Evolutionary conservation across 2,888 invertebrate species (phyloP).

Genomic region (Erebia palarica): DNA sequence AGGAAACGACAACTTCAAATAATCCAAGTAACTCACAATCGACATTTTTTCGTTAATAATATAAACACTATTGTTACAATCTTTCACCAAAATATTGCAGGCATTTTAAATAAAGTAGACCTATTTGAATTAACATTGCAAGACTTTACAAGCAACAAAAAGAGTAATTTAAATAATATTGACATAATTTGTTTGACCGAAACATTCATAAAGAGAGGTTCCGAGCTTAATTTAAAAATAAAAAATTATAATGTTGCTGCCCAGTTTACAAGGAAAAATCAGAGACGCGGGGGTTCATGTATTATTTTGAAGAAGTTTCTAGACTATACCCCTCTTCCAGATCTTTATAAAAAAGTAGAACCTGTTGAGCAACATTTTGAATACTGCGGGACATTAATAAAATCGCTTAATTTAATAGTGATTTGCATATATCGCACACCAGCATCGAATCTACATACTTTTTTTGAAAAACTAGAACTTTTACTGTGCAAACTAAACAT

Average conservation of each 20-base stretch:
- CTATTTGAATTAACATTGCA: not conserved
- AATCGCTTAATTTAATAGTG: too few relatives aligned
- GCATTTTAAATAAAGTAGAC: constrained; percentile 1
- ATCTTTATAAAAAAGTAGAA: too few relatives aligned
- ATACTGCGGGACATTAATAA: too few relatives aligned
- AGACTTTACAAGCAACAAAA: not conserved
- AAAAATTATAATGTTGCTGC: not conserved
- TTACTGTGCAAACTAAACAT: too few relatives aligned
- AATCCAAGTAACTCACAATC: not conserved
- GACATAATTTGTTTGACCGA: constrained; percentile 1
- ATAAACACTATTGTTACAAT: not conserved
- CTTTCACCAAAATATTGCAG: constrained; percentile 1
- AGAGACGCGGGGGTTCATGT: not conserved
- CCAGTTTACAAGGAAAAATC: not conserved
- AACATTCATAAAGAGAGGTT: not conserved
- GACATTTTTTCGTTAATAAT: not conserved
- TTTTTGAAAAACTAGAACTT: too few relatives aligned
- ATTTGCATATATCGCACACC: too few relatives aligned
- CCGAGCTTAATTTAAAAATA: not conserved
- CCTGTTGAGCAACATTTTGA: too few relatives aligned
- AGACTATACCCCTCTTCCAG: not conserved
- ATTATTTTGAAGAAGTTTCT: not conserved
- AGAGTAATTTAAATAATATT: not conserved
- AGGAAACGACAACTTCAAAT: not conserved
- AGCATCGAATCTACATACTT: too few relatives aligned